Base-by-base conservation (phyloP, 2,888 invertebrate species). In the Venustoraphidia nigricollis region DNA sequence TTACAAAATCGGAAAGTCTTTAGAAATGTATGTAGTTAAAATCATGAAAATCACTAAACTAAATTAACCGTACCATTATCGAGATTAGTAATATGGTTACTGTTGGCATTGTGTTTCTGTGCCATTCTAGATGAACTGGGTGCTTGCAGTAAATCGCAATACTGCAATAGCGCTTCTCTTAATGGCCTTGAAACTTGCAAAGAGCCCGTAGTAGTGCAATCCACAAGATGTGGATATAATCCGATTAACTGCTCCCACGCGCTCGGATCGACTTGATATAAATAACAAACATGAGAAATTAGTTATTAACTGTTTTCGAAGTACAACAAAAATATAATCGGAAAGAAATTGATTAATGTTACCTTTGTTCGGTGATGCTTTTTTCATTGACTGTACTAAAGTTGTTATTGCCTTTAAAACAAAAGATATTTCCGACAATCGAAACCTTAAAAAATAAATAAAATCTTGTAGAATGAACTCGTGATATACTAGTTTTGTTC, bases 211-310 rank as follows among this genome's bases (percentile, higher is more conserved):
- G 86, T 83, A 54, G 83, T 86, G 60, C 88, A 89, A 60, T 88
- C 82, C 43, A 93, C 94, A 57, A 96, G 72, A 61, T 80, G 79
- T 1, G 94, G 94, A 71, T 95, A 96, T 36, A 96, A 69, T 17
- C 81, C 85, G 59, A 96, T 94, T 49, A 95, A 69, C 62, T 94
- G 92, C 62, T 89, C 83, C 95, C 95, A 96, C 0, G 94, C 92
- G 14, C 80, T 79, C 55, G 79, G 77, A 66, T 92, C 93, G 50
- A 93, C 93, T 86, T 62, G 45, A 71, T 69, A 52, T 54, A 53
- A 54, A 53, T 44, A 48, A 44, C 47, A 50, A 36, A 50, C 49
- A 27, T 46, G 17, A 36, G 35, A 42, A 35, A 46, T 36, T 45
- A 38, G 50, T 34, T 34, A n/a, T 41, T 14, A 1, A 41, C 14